A percentile compares a stretch with the other conserved stretches of the same genome.
Conservation (phyloP, 2,113 vertebrate species). For the Nesoenas mayeri region DNA sequence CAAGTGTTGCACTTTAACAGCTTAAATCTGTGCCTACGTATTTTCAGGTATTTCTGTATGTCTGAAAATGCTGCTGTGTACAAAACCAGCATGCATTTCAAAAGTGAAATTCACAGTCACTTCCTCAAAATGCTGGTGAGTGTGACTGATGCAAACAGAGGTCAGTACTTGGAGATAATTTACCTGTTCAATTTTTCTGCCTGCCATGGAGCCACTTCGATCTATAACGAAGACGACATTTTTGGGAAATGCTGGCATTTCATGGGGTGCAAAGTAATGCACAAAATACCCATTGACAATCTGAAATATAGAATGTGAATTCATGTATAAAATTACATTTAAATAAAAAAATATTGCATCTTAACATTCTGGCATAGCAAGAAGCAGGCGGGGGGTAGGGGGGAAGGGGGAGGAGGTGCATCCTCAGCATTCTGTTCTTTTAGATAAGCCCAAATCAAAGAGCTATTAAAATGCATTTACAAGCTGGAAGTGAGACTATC, state of each 20-base stretch:
- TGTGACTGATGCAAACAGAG: background rate
- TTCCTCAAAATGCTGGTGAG: rapidly evolving
- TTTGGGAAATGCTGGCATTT: constrained; percentile 83
- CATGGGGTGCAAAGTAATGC: constrained; percentile 89
- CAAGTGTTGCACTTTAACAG: background rate
- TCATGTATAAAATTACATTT: background rate
- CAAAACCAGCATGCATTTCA: background rate
- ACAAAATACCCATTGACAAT: constrained; percentile 87
- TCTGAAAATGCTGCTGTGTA: background rate
- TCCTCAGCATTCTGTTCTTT: background rate
- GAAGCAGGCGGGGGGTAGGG: background rate
- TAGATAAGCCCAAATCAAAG: background rate
- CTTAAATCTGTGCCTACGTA: rapidly evolving
- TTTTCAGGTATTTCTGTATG: background rate
- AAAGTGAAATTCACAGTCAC: background rate
- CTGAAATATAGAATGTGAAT: constrained; percentile 67
- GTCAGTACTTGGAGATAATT: background rate
- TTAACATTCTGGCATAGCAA: background rate
- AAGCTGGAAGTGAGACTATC: background rate
- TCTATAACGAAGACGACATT: constrained; percentile 93
- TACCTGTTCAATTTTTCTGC: constrained; percentile 91
- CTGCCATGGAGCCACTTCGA: constrained; percentile 88
- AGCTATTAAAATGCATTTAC: background rate
- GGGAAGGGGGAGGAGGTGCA: too few species aligned
- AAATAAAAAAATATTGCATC: background rate